These are phyloP conservation scores for Sebastes trivittatus DNA, from an alignment of 2,797 vertebrate species.

Conservation along the genomic window DNA sequence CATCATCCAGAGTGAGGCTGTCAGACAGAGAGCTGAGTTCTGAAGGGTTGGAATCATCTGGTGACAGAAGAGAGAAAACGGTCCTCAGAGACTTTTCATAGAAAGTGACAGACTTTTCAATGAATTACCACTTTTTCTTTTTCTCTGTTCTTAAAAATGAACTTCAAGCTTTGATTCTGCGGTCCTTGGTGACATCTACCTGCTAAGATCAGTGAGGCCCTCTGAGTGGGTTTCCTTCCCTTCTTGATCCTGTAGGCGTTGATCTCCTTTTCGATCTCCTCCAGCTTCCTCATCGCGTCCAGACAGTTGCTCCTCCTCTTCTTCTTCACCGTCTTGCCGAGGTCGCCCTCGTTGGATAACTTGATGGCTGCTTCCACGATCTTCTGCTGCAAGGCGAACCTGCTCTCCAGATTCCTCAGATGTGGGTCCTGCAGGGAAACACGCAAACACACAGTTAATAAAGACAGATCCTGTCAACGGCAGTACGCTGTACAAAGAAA, in stretches of 20 bases:
- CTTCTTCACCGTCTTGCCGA: slow-evolving; percentile 93
- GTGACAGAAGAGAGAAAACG: slow-evolving; percentile 44
- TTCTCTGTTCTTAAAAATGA: neutral
- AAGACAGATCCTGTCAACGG: neutral
- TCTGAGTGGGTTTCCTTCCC: slow-evolving; percentile 90
- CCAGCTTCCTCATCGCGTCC: slow-evolving; percentile 89
- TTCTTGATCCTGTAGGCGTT: slow-evolving; percentile 89
- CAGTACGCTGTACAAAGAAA: neutral
- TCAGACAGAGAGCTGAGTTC: slow-evolving; percentile 95
- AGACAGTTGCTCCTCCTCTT: slow-evolving; percentile 90
- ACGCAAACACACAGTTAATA: slow-evolving; percentile 13
- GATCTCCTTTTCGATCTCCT: slow-evolving; percentile 91
- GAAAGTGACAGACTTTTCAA: neutral
- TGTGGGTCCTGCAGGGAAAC: slow-evolving; percentile 85
- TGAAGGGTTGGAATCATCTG: slow-evolving; percentile 91
- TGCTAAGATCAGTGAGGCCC: slow-evolving; percentile 86
- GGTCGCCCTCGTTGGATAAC: slow-evolving; percentile 88
- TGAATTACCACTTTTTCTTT: neutral
- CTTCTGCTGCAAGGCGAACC: slow-evolving; percentile 94
- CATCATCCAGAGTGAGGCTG: slow-evolving; percentile 91
- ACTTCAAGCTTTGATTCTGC: neutral
- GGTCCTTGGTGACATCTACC: slow-evolving; percentile 75
- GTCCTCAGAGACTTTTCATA: slow-evolving; percentile 32
- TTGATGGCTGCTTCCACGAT: slow-evolving; percentile 94
- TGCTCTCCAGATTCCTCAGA: slow-evolving; percentile 92